Base-by-base conservation (phyloP, 2,888 invertebrate genomes). In the Congeria kusceri region DNA sequence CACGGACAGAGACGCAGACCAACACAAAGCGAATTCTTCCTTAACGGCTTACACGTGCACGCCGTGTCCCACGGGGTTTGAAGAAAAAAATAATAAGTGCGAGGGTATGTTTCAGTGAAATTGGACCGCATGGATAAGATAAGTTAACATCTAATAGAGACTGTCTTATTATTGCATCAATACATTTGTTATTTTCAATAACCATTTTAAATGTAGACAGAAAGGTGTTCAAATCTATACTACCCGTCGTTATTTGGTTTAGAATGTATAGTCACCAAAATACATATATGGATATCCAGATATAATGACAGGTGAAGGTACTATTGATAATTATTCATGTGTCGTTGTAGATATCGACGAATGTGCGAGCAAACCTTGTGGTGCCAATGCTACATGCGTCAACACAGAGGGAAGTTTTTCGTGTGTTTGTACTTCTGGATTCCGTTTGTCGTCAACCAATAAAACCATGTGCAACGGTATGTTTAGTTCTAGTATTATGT, bases 311-410 rank as follows among this genome's bases (percentile, higher is more conserved):
- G n/a, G n/a, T n/a, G n/a, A n/a, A n/a, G n/a, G n/a, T n/a, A n/a
- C n/a, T 9, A 23, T 2, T 15, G 53, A 53, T 11, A 7, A 1
- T n/a, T 2, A 27, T 29, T 58, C 4, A 59, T 59, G 23, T 56
- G 56, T 7, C 25, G 20, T 76, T 78, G 27, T 70, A 88, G 87
- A 88, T 71, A 77, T 87, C 27, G 64, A 88, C 68, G 88, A 88
- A 63, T 88, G 88, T 75, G 63, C 65, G 1, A 73, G 9, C 53
- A 9, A 13, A 9, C 20, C 53, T 1, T 53, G 53, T 25, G 25
- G 53, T 25, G 9, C 9, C 2, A 53, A 20, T 25, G 13, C 53
- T 25, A 18, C 18, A 0, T 86, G 86, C 64, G 44, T 72, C 1
- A 86, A 86, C 68, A 76, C 69, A 1, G 78, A 47, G 0, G 85